A percentile compares a stretch with the other conserved stretches of the same genome.
These are phyloP conservation scores for Sciaenops ocellatus DNA, from an alignment of 2,797 vertebrate genomes.

Conservation along the genomic window DNA sequence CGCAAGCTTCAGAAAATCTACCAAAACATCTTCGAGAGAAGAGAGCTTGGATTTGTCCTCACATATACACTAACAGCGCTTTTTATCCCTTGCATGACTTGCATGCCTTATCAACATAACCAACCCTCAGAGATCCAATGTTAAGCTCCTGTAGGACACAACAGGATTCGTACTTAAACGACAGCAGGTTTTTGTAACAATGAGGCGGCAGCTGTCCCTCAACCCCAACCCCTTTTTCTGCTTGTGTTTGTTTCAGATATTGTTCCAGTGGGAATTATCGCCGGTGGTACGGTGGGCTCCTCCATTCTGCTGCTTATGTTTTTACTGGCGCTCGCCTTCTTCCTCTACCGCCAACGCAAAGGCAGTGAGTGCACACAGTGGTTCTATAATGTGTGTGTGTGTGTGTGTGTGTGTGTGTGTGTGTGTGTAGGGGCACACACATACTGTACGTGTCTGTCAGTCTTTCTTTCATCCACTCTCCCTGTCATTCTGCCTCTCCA, in stretches of 20 bases:
- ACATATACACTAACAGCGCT: conserved; percentile 28
- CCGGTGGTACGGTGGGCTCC: conserved; percentile 90
- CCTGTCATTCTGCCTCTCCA: conserved; percentile 62
- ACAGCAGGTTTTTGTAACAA: conserved; percentile 55
- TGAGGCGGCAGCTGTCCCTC: conserved; percentile 66
- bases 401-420: conserved; percentile 33
- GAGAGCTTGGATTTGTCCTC: conserved; percentile 34
- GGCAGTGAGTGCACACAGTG: conserved; percentile 88
- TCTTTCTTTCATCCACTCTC: conserved; percentile 55
- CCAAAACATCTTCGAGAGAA: conserved; percentile 46
- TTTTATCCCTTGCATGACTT: conserved; percentile 54
- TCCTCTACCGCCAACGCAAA: conserved; percentile 96
- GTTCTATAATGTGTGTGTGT: conserved; percentile 27
- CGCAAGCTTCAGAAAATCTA: conserved; percentile 59
- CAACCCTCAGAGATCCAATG: conserved; percentile 61
- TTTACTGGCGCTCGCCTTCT: conserved; percentile 88
- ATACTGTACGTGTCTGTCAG: conserved; percentile 44
- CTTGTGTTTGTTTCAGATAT: conserved; percentile 87
- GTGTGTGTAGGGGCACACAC: conserved; percentile 22
- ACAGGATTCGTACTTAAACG: conserved; percentile 60
- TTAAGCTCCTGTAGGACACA: conserved; percentile 41
- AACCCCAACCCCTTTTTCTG: conserved; percentile 50
- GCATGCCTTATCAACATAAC: conserved; percentile 56
- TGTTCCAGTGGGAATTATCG: conserved; percentile 94
- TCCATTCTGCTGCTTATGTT: conserved; percentile 90